Base-by-base conservation (phyloP, 2,888 invertebrate species). In the Fissipunctia ypsillon region DNA sequence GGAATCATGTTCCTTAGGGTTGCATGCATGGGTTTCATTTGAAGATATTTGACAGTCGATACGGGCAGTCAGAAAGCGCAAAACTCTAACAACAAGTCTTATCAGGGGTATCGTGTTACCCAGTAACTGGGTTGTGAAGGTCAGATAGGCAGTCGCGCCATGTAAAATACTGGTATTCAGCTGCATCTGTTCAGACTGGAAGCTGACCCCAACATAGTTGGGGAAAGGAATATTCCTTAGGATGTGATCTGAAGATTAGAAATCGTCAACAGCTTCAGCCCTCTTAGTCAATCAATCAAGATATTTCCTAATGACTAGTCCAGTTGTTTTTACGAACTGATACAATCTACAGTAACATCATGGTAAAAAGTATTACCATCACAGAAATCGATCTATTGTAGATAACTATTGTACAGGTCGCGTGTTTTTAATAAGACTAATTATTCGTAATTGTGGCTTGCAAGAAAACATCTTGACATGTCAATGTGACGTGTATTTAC, bases 361-460 rank as follows among this genome's bases (percentile, higher is more conserved):
- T 6, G 16, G 16, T 66, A 66, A 66, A 41, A 66, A 66, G 10
- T 41, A 66, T 66, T 14, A 3, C 10, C 54, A 57, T 57, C 25
- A 48, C 35, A 65, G 16, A 35, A 50, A 38, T 65, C 50, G 35
- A 50, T 25, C 19, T 12, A n/a, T 50, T n/a, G 3, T 19, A 50
- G 10, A 12, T 7, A n/a, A 19, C 50, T 12, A 50, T 65, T 65
- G 50, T 65, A 50, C 6, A 2, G 3, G n/a, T 67, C 22, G 66
- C 66, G 57, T 56, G 66, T 3, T n/a, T 43, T 10, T 43, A 67
- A 43, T 57, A 0, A 19, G 2, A 38, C 66, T 67, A 41, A 67
- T 67, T 57, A 43, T 1, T n/a, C 3, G 31, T 67, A 57, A 67
- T 67, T 57, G 57, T 43, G 0, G 22, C 10, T 57, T 19, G 19